Percentiles rank a stretch among this genome's conserved stretches.
Evolutionary conservation across 1,140 invertebrate genomes (phyloP).

Genomic region (Trinorchestia longiramus): DNA sequence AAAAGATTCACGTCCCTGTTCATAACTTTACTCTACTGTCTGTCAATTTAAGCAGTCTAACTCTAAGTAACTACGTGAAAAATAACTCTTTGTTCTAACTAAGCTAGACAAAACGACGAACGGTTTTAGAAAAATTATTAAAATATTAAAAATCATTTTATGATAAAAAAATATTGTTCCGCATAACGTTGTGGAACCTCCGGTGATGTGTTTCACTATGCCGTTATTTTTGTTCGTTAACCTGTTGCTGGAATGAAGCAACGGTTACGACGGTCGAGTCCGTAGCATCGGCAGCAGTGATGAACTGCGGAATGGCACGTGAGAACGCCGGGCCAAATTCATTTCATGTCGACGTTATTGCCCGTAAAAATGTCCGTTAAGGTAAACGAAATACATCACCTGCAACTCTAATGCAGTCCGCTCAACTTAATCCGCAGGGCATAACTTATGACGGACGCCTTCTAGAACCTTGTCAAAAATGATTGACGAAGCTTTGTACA

Average conservation of each 20-base stretch:
- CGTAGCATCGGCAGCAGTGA: neutral
- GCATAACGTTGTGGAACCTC: too few relatives aligned
- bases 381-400: neutral
- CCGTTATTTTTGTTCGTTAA: neutral
- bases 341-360: neutral
- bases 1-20: too few relatives aligned
- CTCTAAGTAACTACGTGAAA: too few relatives aligned
- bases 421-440: neutral
- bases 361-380: slow-evolving; percentile 7
- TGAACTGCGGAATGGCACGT: neutral
- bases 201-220: neutral
- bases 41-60: too few relatives aligned
- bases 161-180: too few relatives aligned
- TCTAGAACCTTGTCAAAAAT: neutral
- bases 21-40: too few relatives aligned
- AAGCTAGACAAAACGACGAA: too few relatives aligned
- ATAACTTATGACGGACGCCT: neutral
- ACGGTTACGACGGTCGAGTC: neutral
- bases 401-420: neutral
- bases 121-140: too few relatives aligned
- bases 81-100: too few relatives aligned
- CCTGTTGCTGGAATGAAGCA: neutral
- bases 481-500: neutral
- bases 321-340: neutral
- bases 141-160: too few relatives aligned